Percentiles rank a stretch among this genome's conserved stretches.
These are phyloP conservation scores for Sinotaia quadrata DNA, from an alignment of 2,888 invertebrate genomes.

Conservation along the genomic window DNA sequence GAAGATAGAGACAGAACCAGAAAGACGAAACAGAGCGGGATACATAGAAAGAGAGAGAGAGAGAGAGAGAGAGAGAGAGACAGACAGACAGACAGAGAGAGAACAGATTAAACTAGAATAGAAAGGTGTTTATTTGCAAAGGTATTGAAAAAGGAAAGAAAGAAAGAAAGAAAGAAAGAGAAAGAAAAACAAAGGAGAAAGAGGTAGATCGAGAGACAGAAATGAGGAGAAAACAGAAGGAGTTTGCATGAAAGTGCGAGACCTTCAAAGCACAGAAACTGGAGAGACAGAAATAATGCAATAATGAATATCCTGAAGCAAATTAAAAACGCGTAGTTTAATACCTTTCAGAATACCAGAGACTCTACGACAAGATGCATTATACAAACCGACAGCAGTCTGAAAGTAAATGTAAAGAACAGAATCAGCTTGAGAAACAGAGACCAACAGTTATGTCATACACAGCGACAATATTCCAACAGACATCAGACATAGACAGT, in stretches of 20 bases:
- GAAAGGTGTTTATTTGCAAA: neutral
- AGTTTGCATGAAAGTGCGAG: neutral
- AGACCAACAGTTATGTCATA: too few species aligned
- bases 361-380: too few species aligned
- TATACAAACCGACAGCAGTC: too few species aligned
- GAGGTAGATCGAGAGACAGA: neutral
- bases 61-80: neutral
- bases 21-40: neutral
- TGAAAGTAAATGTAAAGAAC: too few species aligned
- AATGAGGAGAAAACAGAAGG: slow-evolving; percentile 5
- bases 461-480: too few species aligned
- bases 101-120: neutral
- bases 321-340: too few species aligned
- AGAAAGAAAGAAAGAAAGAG: neutral
- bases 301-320: too few species aligned
- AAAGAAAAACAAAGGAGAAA: neutral
- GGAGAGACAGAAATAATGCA: neutral
- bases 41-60: slow-evolving; percentile 6
- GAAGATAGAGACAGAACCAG: neutral
- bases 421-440: too few species aligned
- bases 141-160: neutral
- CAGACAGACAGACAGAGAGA: slow-evolving; percentile 1
- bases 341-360: too few species aligned
- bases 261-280: neutral
- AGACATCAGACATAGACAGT: too few species aligned